A percentile compares a stretch with the other conserved stretches of the same genome.
Evolutionary conservation across 2,113 vertebrate genomes (phyloP).

Genomic region (Leuciscus idus): DNA sequence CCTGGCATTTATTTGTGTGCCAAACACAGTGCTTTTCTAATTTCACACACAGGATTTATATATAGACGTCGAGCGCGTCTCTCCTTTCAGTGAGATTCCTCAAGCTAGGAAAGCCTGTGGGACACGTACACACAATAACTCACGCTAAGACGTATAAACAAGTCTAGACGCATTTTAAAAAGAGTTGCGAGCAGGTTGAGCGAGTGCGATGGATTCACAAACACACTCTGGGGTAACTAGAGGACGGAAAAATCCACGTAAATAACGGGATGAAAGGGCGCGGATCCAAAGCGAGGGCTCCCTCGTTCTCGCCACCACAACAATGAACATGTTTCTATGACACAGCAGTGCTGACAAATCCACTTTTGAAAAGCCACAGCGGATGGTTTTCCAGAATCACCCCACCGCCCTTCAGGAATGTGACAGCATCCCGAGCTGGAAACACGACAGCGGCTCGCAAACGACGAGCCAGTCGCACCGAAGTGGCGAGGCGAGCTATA

Average conservation of each 20-base stretch:
- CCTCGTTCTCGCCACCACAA: not conserved
- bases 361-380: slow-evolving; percentile 8
- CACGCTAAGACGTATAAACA: not conserved
- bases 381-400: not conserved
- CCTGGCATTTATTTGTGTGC: too few species aligned
- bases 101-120: not conserved
- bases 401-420: slow-evolving; percentile 18
- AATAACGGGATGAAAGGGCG: not conserved
- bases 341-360: slow-evolving; percentile 28
- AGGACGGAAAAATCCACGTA: not conserved
- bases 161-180: slow-evolving; percentile 17
- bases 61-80: not conserved
- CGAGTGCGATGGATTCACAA: slow-evolving; percentile 10
- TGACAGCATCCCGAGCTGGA: slow-evolving; percentile 31
- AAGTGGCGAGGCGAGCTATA: not conserved
- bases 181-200: slow-evolving; percentile 7
- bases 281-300: not conserved
- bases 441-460: slow-evolving; percentile 34
- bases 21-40: not conserved
- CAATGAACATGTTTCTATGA: slow-evolving; percentile 13
- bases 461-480: not conserved
- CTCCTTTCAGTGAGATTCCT: slow-evolving; percentile 27
- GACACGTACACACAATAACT: not conserved
- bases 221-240: not conserved
- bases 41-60: not conserved